These are phyloP conservation scores for Drosophila neotestacea DNA, from an alignment of 2,888 invertebrate genomes.

Conservation along the genomic window DNA sequence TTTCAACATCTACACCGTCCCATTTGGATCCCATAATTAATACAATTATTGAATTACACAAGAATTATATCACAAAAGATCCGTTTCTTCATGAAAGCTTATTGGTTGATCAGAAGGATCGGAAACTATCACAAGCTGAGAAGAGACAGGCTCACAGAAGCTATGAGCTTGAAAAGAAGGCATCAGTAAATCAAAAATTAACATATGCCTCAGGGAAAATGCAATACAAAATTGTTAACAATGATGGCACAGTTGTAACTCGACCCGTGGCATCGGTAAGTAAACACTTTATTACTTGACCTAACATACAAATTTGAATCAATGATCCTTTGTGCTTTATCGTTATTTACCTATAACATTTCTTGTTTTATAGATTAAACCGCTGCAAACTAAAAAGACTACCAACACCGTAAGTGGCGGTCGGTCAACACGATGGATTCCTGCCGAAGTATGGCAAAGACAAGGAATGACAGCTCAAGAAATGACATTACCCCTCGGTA, in stretches of 20 bases:
- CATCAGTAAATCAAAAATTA: constrained; percentile 88
- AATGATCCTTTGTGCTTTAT: too few species aligned
- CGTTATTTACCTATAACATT: background rate
- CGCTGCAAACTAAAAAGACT: constrained; percentile 90
- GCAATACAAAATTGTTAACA: constrained; percentile 88
- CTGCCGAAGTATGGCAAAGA: constrained; percentile 95
- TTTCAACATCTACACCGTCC: constrained; percentile 38
- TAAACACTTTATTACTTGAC: too few species aligned
- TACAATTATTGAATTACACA: constrained; percentile 88
- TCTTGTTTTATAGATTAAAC: constrained; percentile 87
- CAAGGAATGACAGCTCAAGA: constrained; percentile 98
- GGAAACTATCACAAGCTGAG: constrained; percentile 96
- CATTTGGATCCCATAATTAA: constrained; percentile 94
- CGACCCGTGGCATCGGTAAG: constrained; percentile 89
- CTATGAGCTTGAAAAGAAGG: constrained; percentile 97
- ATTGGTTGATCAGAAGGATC: constrained; percentile 96
- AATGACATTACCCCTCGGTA: constrained; percentile 95
- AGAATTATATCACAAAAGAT: constrained; percentile 90
- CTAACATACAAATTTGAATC: too few species aligned
- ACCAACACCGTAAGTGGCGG: constrained; percentile 82
- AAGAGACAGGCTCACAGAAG: constrained; percentile 95
- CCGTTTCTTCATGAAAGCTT: constrained; percentile 98
- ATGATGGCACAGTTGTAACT: constrained; percentile 88
- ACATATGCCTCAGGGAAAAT: constrained; percentile 85
- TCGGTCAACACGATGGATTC: constrained; percentile 91